Conservation (phyloP, 2,888 invertebrate species). For the Hirtodrosophila alboralis region DNA sequence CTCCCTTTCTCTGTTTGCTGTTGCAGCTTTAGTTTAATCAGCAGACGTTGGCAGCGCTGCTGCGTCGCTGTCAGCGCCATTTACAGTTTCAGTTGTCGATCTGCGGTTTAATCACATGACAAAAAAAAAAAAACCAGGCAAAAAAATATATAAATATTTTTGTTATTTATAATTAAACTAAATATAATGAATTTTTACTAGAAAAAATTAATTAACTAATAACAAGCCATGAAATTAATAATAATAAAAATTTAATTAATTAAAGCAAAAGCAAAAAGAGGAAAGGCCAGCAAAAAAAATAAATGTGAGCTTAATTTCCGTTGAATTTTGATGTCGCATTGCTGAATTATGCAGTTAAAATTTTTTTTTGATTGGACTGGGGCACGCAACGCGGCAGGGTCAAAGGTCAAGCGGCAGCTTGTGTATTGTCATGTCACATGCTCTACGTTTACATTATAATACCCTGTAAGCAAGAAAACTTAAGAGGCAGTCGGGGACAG, state of each 20-base stretch:
- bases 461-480: too few species aligned
- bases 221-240: conserved; percentile 1
- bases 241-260: conserved; percentile 21
- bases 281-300: conserved; percentile 16
- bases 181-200: conserved; percentile 7
- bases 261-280: conserved; percentile 21
- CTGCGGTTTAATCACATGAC: conserved; percentile 63
- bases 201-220: conserved; percentile 57
- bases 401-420: conserved; percentile 64
- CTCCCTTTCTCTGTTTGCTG: conserved; percentile 28
- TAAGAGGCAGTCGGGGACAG: too few species aligned
- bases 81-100: conserved; percentile 7
- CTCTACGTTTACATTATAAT: too few species aligned
- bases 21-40: conserved; percentile 63
- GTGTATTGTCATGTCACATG: conserved; percentile 41
- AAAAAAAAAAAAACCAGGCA: conserved; percentile 2
- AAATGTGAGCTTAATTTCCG: too few species aligned
- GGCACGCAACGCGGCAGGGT: conserved; percentile 61
- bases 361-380: conserved; percentile 47
- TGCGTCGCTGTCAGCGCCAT: conserved; percentile 6
- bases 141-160: neutral
- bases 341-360: conserved; percentile 31
- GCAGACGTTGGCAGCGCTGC: conserved; percentile 17
- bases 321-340: conserved; percentile 16
- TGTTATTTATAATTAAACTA: too few species aligned